phyloP scores from a whole-genome alignment of 2,888 invertebrate species.

The Hydrotaea cyrtoneurina region DNA sequence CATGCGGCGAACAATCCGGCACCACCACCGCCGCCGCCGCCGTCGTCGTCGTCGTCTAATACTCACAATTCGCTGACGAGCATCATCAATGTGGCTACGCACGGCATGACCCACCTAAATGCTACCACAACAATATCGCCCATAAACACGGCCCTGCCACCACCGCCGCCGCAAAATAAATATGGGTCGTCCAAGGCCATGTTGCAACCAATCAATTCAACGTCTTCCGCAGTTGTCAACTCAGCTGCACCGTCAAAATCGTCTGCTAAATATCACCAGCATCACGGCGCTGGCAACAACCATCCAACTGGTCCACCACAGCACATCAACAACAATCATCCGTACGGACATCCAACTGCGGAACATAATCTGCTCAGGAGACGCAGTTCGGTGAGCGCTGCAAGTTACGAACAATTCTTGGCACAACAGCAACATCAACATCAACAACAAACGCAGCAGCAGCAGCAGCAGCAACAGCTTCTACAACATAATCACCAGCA shows the following conservation, averaged over 20 bases:
- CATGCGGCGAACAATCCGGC: constrained; percentile 70
- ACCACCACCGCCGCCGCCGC: constrained; percentile 56
- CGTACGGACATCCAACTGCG: constrained; percentile 22
- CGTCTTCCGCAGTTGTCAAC: constrained; percentile 63
- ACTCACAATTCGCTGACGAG: constrained; percentile 76
- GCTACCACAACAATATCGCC: constrained; percentile 80
- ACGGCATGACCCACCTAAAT: constrained; percentile 79
- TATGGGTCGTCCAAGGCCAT: constrained; percentile 54
- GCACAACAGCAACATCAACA: constrained; percentile 76
- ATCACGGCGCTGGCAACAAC: neutral
- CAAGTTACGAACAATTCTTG: constrained; percentile 76
- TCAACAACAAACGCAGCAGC: constrained; percentile 72
- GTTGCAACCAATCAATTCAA: constrained; percentile 60
- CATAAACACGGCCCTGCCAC: constrained; percentile 77
- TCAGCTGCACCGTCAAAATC: constrained; percentile 55
- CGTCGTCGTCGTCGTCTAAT: too few relatives aligned
- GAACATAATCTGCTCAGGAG: constrained; percentile 67
- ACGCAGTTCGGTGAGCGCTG: constrained; percentile 75
- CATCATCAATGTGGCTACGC: constrained; percentile 79
- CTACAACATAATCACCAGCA: constrained; percentile 69
- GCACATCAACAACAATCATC: constrained; percentile 56
- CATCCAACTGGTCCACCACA: constrained; percentile 63
- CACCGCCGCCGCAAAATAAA: constrained; percentile 67
- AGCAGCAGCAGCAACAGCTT: constrained; percentile 70
- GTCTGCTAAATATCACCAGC: constrained; percentile 66